Evolutionary conservation across 1,140 invertebrate species (phyloP).

Genomic region (Penaeus vannamei): DNA sequence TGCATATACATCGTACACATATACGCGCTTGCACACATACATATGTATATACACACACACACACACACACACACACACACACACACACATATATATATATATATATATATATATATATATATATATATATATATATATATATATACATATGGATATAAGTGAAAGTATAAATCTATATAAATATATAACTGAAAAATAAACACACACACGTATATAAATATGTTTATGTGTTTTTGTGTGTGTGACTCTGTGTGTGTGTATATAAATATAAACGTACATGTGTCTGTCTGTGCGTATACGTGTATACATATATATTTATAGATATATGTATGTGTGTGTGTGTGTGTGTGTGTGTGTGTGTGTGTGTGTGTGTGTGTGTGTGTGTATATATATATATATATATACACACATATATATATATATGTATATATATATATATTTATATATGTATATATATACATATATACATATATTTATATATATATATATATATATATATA

Average conservation of each 20-base stretch:
- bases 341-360: not conserved
- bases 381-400: not conserved
- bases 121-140: not conserved
- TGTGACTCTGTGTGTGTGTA: not conserved
- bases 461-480: not conserved
- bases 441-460: constrained; percentile 1
- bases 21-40: not conserved
- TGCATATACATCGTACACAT: constrained; percentile 2
- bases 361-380: not conserved
- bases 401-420: not conserved
- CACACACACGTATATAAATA: not conserved
- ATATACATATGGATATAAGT: constrained; percentile 11
- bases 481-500: not conserved
- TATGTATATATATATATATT: constrained; percentile 27
- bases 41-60: constrained; percentile 9
- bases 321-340: not conserved
- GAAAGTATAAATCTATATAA: constrained; percentile 4
- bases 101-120: not conserved
- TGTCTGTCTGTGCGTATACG: not conserved
- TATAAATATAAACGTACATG: constrained; percentile 9
- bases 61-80: not conserved
- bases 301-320: not conserved
- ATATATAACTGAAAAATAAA: not conserved
- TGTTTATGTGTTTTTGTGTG: not conserved
- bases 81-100: not conserved